Percentiles rank a stretch among this genome's conserved stretches.
These are phyloP conservation scores for Psittacula echo DNA, from an alignment of 2,797 vertebrate genomes.

Conservation along the genomic window DNA sequence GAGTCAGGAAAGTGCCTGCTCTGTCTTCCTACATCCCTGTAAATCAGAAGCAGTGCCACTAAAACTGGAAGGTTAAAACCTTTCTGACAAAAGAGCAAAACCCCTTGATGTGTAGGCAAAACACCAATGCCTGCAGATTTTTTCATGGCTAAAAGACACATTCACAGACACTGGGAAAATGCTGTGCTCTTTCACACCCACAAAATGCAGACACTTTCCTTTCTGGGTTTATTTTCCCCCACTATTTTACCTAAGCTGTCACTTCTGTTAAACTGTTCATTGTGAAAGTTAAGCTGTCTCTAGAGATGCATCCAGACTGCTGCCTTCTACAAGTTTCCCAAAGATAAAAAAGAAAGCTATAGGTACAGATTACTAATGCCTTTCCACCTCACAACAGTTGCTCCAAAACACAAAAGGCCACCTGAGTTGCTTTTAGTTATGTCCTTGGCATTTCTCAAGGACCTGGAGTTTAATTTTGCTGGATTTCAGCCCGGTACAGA, in stretches of 20 bases:
- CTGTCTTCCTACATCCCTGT: background rate
- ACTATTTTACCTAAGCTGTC: conserved; percentile 69
- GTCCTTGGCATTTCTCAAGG: conserved; percentile 52
- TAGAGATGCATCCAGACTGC: conserved; percentile 64
- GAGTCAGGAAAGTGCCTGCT: background rate
- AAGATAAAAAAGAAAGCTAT: conserved; percentile 67
- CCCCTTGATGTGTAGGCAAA: conserved; percentile 17
- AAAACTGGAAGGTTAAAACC: conserved; percentile 7
- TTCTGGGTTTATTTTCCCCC: conserved; percentile 54
- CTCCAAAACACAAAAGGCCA: conserved; percentile 54
- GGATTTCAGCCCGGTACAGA: background rate
- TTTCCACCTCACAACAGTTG: conserved; percentile 37
- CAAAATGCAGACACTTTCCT: conserved; percentile 49
- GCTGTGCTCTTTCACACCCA: conserved; percentile 10
- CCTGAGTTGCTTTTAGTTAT: conserved; percentile 21
- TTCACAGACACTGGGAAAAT: conserved; percentile 14
- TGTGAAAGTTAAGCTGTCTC: conserved; percentile 70
- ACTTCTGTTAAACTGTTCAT: conserved; percentile 61
- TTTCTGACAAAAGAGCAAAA: conserved; percentile 16
- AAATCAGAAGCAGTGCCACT: conserved; percentile 18
- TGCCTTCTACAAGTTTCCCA: conserved; percentile 57
- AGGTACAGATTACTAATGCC: conserved; percentile 58
- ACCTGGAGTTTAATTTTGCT: background rate
- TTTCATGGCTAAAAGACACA: conserved; percentile 10
- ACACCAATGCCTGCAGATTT: background rate